Conservation (phyloP, 2,113 vertebrate genomes). For the Parus major region DNA sequence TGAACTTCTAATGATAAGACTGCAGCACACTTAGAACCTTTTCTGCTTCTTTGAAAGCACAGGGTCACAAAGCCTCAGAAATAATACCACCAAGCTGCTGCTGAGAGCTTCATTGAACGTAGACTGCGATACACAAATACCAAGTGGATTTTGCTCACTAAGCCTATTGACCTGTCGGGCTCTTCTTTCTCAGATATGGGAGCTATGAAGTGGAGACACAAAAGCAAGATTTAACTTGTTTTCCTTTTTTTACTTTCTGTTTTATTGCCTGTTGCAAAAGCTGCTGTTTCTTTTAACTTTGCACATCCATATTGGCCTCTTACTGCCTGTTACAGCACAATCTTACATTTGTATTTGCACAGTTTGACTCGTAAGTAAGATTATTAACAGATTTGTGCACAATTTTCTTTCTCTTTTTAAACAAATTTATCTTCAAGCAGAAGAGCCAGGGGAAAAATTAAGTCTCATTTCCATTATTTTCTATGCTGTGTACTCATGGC, state of each 20-base stretch:
- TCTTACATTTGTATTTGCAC: slow-evolving; percentile 58
- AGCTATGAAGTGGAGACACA: slow-evolving; percentile 74
- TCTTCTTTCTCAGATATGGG: slow-evolving; percentile 70
- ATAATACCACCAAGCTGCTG: slow-evolving; percentile 77
- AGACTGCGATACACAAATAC: slow-evolving; percentile 61
- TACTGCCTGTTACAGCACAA: slow-evolving; percentile 62
- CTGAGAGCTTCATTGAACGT: slow-evolving; percentile 77
- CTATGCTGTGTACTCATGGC: neutral
- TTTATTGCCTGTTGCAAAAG: slow-evolving; percentile 73
- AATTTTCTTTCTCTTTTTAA: neutral
- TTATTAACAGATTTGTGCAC: slow-evolving; percentile 57
- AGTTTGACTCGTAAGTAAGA: slow-evolving; percentile 45
- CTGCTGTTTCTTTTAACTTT: slow-evolving; percentile 78
- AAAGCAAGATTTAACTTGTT: slow-evolving; percentile 66
- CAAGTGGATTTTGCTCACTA: slow-evolving; percentile 59
- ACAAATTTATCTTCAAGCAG: slow-evolving; percentile 3
- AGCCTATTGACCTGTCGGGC: slow-evolving; percentile 65
- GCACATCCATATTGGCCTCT: slow-evolving; percentile 70
- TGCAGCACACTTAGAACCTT: slow-evolving; percentile 77
- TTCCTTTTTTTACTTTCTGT: slow-evolving; percentile 65
- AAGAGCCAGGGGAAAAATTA: neutral
- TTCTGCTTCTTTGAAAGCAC: slow-evolving; percentile 82
- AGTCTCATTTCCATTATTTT: neutral
- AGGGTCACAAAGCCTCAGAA: slow-evolving; percentile 79
- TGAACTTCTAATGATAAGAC: slow-evolving; percentile 74